Evolutionary conservation across 2,113 vertebrate species (phyloP).

Genomic region (Scomber colias): DNA sequence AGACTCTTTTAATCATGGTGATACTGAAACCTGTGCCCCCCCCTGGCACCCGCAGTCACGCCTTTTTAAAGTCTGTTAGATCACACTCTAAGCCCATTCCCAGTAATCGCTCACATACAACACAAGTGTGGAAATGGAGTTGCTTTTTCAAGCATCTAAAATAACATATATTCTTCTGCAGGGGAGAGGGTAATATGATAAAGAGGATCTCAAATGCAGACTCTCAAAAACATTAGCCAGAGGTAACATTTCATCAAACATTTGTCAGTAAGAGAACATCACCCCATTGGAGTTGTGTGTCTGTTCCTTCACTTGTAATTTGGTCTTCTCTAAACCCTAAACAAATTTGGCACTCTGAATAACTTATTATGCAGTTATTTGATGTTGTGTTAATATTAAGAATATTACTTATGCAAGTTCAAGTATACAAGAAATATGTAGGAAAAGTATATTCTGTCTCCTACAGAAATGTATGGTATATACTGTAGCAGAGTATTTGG

Average conservation of each 20-base stretch:
- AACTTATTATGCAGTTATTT: neutral
- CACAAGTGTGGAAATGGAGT: constrained; percentile 9
- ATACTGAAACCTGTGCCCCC: constrained; percentile 16
- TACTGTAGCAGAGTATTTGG: neutral
- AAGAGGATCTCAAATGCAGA: neutral
- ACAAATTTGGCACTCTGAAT: neutral
- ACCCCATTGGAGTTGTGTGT: too few species aligned
- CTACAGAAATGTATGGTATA: neutral
- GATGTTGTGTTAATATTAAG: neutral
- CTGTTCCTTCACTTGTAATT: neutral
- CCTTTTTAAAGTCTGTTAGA: constrained; percentile 21
- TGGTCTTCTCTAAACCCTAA: neutral
- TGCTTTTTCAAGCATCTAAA: constrained; percentile 13
- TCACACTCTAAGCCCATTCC: constrained; percentile 15
- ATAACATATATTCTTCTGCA: constrained; percentile 1
- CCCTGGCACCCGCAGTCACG: constrained; percentile 6
- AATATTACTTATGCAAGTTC: neutral
- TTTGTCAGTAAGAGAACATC: neutral
- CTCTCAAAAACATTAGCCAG: neutral
- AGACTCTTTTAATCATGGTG: neutral
- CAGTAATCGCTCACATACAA: neutral
- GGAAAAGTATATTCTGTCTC: neutral
- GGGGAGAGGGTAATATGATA: too few species aligned
- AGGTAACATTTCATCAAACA: neutral
- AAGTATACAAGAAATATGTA: neutral